A percentile compares a stretch with the other conserved stretches of the same genome.
Conservation (phyloP, 1,140 invertebrate species). For the Drosophila gunungcola region DNA sequence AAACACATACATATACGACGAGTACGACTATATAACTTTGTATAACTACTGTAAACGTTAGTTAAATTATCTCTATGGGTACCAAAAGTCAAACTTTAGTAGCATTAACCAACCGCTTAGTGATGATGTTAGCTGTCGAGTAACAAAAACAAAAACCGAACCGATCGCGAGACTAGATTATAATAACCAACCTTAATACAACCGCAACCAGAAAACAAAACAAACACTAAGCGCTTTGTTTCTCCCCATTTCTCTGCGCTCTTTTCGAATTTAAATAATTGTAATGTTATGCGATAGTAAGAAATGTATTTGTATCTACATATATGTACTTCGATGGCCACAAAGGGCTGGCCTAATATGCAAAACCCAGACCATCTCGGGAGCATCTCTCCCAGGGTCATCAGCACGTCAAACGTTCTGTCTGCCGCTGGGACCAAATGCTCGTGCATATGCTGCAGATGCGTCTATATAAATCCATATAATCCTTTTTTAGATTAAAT, state of each 20-base stretch:
- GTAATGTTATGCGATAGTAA: slow-evolving; percentile 66
- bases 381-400: slow-evolving; percentile 10
- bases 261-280: slow-evolving; percentile 82
- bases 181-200: slow-evolving; percentile 22
- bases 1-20: slow-evolving; percentile 17
- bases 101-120: slow-evolving; percentile 58
- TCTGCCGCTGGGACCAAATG: slow-evolving; percentile 29
- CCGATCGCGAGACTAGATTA: slow-evolving; percentile 27
- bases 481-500: slow-evolving; percentile 63
- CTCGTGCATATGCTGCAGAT: slow-evolving; percentile 28
- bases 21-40: slow-evolving; percentile 25
- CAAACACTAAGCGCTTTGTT: slow-evolving; percentile 73
- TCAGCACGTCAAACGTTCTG: slow-evolving; percentile 64
- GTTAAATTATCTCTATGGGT: slow-evolving; percentile 69
- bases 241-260: slow-evolving; percentile 57
- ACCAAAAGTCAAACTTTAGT: slow-evolving; percentile 71
- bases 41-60: slow-evolving; percentile 49
- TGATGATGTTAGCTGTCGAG: slow-evolving; percentile 51
- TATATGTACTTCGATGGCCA: slow-evolving; percentile 36
- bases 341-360: slow-evolving; percentile 32
- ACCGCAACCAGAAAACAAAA: slow-evolving; percentile 17
- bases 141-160: slow-evolving; percentile 35
- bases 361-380: slow-evolving; percentile 26
- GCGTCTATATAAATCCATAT: slow-evolving; percentile 37
- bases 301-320: slow-evolving; percentile 33